Evolutionary conservation across 2,797 vertebrate genomes (phyloP).

Genomic region (Florisuga fusca): DNA sequence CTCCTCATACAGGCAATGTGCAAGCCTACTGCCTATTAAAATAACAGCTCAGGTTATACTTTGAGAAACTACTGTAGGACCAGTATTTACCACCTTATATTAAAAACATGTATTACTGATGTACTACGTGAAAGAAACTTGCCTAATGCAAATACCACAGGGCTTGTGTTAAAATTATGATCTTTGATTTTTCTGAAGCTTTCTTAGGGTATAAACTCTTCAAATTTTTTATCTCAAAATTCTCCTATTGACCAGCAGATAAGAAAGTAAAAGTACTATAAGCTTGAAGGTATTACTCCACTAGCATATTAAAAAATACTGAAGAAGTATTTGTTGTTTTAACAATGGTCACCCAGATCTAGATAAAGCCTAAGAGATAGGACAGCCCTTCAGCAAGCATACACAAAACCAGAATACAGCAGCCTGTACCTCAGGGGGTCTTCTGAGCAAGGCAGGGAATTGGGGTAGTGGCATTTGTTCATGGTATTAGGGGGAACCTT

Average conservation of each 20-base stretch:
- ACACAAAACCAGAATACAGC: neutral
- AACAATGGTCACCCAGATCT: neutral
- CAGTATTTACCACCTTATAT: neutral
- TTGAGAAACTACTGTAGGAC: neutral
- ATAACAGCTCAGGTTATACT: neutral
- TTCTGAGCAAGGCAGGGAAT: neutral
- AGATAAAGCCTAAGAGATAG: neutral
- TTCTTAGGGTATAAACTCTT: neutral
- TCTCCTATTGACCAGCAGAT: neutral
- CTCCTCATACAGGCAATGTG: neutral
- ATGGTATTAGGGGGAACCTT: neutral
- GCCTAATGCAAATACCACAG: neutral
- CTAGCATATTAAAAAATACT: neutral
- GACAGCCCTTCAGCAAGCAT: neutral
- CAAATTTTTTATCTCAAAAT: neutral
- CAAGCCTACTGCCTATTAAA: neutral
- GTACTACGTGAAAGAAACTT: neutral
- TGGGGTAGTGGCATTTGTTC: neutral
- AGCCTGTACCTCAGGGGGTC: neutral
- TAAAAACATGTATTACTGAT: neutral
- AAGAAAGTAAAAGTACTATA: neutral
- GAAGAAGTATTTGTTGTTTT: neutral
- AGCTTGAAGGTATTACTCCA: neutral
- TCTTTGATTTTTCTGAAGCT: neutral
- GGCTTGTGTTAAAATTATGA: neutral